Conservation (phyloP, 2,113 vertebrate species). For the Isichthys henryi region DNA sequence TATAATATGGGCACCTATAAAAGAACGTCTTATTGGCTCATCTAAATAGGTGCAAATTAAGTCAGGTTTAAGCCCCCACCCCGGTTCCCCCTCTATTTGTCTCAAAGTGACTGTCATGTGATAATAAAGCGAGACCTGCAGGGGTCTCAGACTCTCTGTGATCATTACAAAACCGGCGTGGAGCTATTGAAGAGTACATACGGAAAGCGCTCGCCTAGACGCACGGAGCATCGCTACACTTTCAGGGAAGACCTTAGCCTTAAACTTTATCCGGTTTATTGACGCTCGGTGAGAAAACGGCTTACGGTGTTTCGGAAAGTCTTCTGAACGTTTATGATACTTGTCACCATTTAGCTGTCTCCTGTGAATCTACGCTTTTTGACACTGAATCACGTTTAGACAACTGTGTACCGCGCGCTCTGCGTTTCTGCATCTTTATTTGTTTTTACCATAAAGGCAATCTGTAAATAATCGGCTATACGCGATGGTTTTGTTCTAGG, state of each 20-base stretch:
- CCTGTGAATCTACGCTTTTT: neutral
- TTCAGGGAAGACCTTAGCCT: constrained; percentile 18
- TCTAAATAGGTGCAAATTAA: constrained; percentile 35
- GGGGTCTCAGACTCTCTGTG: constrained; percentile 63
- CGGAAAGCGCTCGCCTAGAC: constrained; percentile 28
- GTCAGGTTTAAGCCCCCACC: constrained; percentile 23
- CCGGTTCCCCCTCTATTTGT: constrained; percentile 45
- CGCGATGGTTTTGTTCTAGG: neutral
- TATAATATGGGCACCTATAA: neutral
- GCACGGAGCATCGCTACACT: constrained; percentile 25
- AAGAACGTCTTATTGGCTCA: neutral
- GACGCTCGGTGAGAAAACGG: constrained; percentile 23
- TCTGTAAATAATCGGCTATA: neutral
- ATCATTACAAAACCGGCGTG: constrained; percentile 71
- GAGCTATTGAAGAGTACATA: constrained; percentile 43
- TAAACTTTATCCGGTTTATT: constrained; percentile 16
- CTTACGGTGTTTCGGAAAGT: neutral
- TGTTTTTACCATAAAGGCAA: neutral
- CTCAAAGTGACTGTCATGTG: constrained; percentile 74
- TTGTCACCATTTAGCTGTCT: neutral
- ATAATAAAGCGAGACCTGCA: constrained; percentile 70
- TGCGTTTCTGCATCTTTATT: neutral
- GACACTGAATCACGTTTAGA: neutral
- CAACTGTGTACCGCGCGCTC: neutral
- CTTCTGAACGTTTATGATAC: neutral